Evolutionary conservation across 2,797 vertebrate species (phyloP).

Genomic region (Clarias laeviceps): DNA sequence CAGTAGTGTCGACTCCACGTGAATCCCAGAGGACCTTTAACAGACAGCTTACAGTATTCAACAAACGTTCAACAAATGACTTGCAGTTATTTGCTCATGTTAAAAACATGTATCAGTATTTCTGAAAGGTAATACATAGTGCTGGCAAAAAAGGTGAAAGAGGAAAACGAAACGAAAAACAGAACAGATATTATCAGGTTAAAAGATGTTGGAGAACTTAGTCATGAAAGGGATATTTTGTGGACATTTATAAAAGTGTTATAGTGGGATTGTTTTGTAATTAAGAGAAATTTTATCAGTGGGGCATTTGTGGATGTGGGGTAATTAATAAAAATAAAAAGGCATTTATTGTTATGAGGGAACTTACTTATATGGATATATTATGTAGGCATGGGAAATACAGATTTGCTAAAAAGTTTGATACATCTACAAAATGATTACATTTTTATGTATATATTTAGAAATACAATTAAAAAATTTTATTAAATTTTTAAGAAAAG

Average conservation of each 20-base stretch:
- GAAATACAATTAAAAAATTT: neutral
- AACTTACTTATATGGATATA: neutral
- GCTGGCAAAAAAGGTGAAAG: neutral
- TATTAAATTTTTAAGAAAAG: neutral
- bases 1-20: slow-evolving; percentile 97
- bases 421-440: neutral
- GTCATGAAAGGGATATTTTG: neutral
- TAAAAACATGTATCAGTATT: neutral
- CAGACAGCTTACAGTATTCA: neutral
- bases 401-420: neutral
- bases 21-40: slow-evolving; percentile 88
- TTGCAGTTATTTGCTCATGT: neutral
- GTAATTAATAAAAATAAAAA: neutral
- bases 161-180: neutral
- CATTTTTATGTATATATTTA: neutral
- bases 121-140: neutral
- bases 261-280: neutral
- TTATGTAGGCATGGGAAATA: neutral
- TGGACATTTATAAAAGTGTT: neutral
- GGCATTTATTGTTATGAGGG: neutral
- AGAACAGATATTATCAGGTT: neutral
- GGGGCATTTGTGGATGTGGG: neutral
- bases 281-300: neutral
- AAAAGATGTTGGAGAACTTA: neutral
- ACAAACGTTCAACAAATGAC: neutral